phyloP scores from a whole-genome alignment of 2,888 invertebrate species.

The Campoletis raptor region DNA sequence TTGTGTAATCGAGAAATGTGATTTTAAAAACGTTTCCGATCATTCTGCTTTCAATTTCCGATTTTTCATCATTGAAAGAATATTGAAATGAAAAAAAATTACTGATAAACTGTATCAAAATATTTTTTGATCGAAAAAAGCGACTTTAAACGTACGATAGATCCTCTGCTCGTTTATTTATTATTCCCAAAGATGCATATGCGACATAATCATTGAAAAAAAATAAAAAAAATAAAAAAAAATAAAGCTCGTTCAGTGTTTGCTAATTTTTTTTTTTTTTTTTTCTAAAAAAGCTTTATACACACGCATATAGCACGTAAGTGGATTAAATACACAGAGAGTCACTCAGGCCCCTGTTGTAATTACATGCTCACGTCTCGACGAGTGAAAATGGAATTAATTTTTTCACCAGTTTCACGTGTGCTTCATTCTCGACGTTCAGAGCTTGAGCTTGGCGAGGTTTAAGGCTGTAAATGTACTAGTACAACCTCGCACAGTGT shows the following conservation, averaged over 20 bases:
- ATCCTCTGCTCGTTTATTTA: not conserved
- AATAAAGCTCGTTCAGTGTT: not conserved
- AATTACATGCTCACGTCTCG: constrained; percentile 70
- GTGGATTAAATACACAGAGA: not conserved
- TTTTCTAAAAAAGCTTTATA: not conserved
- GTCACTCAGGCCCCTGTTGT: constrained; percentile 56
- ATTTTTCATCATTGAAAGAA: not conserved
- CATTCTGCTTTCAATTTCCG: too few species aligned
- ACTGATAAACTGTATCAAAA: not conserved
- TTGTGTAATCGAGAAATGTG: too few species aligned
- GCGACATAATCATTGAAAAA: not conserved
- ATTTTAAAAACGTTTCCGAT: too few species aligned
- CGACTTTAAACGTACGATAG: not conserved
- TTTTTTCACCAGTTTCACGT: constrained; percentile 61
- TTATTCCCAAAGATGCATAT: not conserved
- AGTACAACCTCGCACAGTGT: not conserved
- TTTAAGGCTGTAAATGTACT: not conserved
- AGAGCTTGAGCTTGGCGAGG: not conserved
- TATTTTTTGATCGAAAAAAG: not conserved
- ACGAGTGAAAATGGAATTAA: constrained; percentile 69
- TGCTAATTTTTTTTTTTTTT: too few species aligned
- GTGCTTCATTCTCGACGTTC: constrained; percentile 18
- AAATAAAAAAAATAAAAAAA: not conserved
- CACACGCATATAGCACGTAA: not conserved
- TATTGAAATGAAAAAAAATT: not conserved